phyloP scores from a whole-genome alignment of 2,797 vertebrate genomes.

The Semotilus atromaculatus region DNA sequence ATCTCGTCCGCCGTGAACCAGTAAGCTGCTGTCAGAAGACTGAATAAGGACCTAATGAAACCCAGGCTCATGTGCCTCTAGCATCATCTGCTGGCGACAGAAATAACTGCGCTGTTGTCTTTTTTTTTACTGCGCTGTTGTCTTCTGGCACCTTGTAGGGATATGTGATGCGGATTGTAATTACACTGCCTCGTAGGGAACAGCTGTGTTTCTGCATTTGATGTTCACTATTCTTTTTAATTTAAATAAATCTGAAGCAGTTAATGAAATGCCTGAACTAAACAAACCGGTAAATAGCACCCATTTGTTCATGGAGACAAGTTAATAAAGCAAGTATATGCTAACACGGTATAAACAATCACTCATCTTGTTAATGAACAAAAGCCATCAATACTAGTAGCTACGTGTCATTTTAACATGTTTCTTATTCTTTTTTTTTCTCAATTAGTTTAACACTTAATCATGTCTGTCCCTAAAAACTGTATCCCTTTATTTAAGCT shows the following conservation, averaged over 20 bases:
- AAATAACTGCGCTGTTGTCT: not conserved
- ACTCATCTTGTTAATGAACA: not conserved
- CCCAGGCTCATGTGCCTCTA: slow-evolving; percentile 9
- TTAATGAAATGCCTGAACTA: slow-evolving; percentile 21
- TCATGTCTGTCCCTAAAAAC: no score
- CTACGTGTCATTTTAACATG: not conserved
- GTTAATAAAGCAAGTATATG: slow-evolving; percentile 9
- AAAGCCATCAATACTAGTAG: not conserved
- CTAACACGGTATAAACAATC: not conserved
- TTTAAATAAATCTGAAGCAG: slow-evolving; percentile 14
- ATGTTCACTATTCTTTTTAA: slow-evolving; percentile 7
- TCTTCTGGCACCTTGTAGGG: not conserved
- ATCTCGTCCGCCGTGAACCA: not conserved
- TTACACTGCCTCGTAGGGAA: not conserved
- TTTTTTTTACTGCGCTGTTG: not conserved
- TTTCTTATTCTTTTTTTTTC: not conserved
- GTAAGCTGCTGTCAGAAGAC: not conserved
- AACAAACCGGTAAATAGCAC: not conserved
- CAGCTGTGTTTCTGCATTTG: slow-evolving; percentile 16
- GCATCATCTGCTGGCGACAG: slow-evolving; percentile 42
- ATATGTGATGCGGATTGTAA: not conserved
- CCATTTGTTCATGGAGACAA: slow-evolving; percentile 18
- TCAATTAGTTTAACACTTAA: not conserved
- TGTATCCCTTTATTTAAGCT: not conserved
- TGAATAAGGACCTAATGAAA: not conserved